phyloP scores from a whole-genome alignment of 2,113 vertebrate species.

The Atherinomorus stipes region DNA sequence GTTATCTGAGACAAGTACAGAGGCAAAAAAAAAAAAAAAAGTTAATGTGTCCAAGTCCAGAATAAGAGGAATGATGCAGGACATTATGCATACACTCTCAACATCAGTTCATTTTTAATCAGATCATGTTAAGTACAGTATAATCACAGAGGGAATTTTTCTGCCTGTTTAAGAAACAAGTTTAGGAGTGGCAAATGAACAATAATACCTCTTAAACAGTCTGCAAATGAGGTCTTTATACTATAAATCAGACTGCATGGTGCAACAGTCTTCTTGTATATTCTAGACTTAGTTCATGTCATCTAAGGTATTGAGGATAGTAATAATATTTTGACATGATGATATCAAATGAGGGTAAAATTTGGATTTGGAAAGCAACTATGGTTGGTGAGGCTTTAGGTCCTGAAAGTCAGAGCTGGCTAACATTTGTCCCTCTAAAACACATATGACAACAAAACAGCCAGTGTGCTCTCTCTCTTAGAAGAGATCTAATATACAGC shows the following conservation, averaged over 20 bases:
- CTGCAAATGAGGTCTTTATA: background rate
- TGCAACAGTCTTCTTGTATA: background rate
- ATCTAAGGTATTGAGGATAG: background rate
- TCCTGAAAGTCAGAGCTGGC: background rate
- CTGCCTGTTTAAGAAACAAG: background rate
- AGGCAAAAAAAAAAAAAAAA: background rate
- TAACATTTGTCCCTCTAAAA: background rate
- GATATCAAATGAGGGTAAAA: too few species aligned
- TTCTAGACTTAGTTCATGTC: background rate
- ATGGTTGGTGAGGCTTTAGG: background rate
- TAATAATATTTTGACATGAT: background rate
- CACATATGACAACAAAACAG: background rate
- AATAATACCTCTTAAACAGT: background rate
- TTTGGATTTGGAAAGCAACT: too few species aligned
- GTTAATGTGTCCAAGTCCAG: background rate
- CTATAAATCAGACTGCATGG: background rate
- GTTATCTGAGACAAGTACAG: constrained; percentile 12
- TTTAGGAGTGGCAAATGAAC: background rate
- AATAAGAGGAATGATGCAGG: constrained; percentile 13
- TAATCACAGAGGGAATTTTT: background rate
- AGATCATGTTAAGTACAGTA: background rate
- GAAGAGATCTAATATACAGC: too few species aligned
- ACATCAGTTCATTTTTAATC: background rate
- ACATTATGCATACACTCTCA: background rate
- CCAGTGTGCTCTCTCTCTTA: too few species aligned